Base-by-base conservation (phyloP, 2,797 vertebrate genomes). In the Poecile montanus region DNA sequence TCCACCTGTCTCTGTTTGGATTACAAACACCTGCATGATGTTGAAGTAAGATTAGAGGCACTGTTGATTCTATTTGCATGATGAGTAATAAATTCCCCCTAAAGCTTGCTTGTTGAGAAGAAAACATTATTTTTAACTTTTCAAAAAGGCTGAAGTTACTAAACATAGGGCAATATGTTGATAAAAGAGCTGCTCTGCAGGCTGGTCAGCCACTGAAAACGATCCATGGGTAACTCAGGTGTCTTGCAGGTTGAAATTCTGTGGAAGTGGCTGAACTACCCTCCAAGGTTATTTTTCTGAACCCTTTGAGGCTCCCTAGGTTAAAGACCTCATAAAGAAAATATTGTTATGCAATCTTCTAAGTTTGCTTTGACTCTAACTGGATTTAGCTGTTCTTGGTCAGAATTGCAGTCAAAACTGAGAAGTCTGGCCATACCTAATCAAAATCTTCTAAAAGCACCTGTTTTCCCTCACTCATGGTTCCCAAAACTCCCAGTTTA, bases 1-100 rank as follows among this genome's bases (percentile, higher is more conserved):
- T 82, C 72, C 56, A 60, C 82, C n/a, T 42, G 42, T 47, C 56
- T 66, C 51, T 94, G 34, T 91, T 85, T 95, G 71, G 36, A 58
- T 85, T 79, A 47, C 78, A 85, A 89, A 92, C 21, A 40, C 9
- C 19, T 62, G 71, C 38, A 1, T 32, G 58, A 47, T 91, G 81
- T 62, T 16, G 5, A 58, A 38, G 50, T 60, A 29, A 50, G 73
- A 66, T 86, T 54, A 81, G 70, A 85, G n/a, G 36, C 21, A 36
- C 30, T 81, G 30, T 27, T 80, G 65, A 48, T 74, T 68, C 26
- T 60, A 2, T 82, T 87, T 87, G 60, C 45, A 25, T 81, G 58
- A 42, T 80, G 85, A 90, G 17, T 61, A 88, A 42, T 57, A 82
- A 63, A 73, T 66, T 88, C 34, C 50, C 32, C 5, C 1, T 36